A percentile compares a stretch with the other conserved stretches of the same genome.
These are phyloP conservation scores for Adineta ricciae DNA, from an alignment of 2,888 invertebrate genomes.

Conservation along the genomic window DNA sequence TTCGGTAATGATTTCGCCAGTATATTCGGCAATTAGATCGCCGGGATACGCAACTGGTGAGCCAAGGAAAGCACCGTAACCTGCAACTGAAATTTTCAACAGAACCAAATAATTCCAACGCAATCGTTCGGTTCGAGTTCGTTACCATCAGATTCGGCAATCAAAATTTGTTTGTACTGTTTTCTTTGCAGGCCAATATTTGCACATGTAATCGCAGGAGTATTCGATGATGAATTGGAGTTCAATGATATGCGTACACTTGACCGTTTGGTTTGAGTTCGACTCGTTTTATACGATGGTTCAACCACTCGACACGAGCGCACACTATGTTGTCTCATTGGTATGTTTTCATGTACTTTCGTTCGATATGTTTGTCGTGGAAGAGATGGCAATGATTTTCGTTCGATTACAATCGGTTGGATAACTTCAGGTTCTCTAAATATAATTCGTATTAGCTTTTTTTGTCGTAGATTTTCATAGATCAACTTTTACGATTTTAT, in stretches of 20 bases:
- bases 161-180: neutral
- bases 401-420: neutral
- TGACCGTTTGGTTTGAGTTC: too few relatives aligned
- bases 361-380: neutral
- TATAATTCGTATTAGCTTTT: neutral
- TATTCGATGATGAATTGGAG: neutral
- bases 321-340: neutral
- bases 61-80: constrained; percentile 96
- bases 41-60: constrained; percentile 81
- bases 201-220: neutral
- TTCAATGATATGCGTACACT: neutral
- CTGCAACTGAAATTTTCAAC: constrained; percentile 59
- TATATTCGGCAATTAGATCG: constrained; percentile 99
- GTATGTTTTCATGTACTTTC: neutral
- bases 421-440: neutral
- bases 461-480: too few relatives aligned
- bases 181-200: neutral
- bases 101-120: too few relatives aligned
- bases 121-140: too few relatives aligned
- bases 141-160: neutral
- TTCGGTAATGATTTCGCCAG: constrained; percentile 67
- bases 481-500: too few relatives aligned
- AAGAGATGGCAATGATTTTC: neutral
- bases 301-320: too few relatives aligned
- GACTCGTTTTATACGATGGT: too few relatives aligned